Conservation (phyloP, 92 coral and sea anemone genomes). For the Virgularia gustaviana region DNA sequence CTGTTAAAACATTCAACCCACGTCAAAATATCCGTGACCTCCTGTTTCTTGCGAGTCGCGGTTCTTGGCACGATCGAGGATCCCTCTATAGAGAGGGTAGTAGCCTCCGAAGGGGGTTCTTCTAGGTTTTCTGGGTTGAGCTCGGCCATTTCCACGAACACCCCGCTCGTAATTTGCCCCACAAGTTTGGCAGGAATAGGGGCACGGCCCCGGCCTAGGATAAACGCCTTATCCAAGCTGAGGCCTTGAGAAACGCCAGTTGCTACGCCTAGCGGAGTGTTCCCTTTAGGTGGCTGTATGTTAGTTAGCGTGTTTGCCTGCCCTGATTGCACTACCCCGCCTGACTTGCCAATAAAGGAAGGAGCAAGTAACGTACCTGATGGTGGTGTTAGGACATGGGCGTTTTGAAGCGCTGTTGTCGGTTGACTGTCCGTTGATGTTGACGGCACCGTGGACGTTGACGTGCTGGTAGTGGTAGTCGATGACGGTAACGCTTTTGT, state of each 20-base stretch:
- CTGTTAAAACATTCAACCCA: slow-evolving; percentile 25
- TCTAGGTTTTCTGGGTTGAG: neutral
- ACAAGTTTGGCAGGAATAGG: slow-evolving; percentile 13
- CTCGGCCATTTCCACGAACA: slow-evolving; percentile 8
- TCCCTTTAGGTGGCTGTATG: too few relatives aligned
- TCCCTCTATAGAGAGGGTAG: neutral
- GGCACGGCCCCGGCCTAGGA: slow-evolving; percentile 13
- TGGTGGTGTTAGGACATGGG: too few relatives aligned
- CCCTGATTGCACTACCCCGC: too few relatives aligned
- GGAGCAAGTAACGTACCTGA: too few relatives aligned
- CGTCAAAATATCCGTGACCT: neutral
- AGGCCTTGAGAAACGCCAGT: too few relatives aligned
- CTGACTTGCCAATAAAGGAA: too few relatives aligned
- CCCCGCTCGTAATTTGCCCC: neutral
- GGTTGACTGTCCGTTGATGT: too few relatives aligned
- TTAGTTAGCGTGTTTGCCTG: too few relatives aligned
- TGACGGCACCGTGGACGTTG: neutral
- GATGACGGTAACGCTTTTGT: neutral
- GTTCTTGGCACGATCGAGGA: neutral
- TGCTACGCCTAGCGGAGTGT: too few relatives aligned
- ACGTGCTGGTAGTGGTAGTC: neutral
- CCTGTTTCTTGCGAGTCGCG: neutral
- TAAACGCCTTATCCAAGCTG: too few relatives aligned
- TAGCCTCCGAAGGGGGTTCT: neutral
- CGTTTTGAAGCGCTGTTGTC: too few relatives aligned